phyloP scores from a whole-genome alignment of 2,797 vertebrate species.

The Helicolenus hilgendorfi region DNA sequence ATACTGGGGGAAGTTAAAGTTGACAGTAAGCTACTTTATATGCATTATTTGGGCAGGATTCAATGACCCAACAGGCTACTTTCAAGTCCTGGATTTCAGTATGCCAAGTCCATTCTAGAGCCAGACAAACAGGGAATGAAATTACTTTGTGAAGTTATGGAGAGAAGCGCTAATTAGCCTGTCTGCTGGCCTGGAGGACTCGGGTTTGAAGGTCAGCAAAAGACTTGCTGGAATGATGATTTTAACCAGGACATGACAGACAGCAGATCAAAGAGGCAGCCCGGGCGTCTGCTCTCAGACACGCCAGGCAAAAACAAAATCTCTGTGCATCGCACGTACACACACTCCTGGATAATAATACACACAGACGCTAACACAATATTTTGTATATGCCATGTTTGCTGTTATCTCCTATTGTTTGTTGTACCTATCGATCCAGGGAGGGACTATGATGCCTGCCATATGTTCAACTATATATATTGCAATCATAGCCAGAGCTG shows the following conservation, averaged over 20 bases:
- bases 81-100: conserved; percentile 48
- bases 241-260: conserved; percentile 54
- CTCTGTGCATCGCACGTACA: conserved; percentile 15
- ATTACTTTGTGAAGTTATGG: conserved; percentile 66
- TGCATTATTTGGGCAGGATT: conserved; percentile 44
- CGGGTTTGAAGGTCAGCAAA: conserved; percentile 76
- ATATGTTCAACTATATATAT: neutral
- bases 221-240: conserved; percentile 54
- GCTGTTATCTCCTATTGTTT: conserved; percentile 14
- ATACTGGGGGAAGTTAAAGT: conserved; percentile 7
- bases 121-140: conserved; percentile 64
- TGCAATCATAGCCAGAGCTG: neutral
- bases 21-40: conserved; percentile 42
- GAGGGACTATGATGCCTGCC: neutral
- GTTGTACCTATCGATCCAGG: neutral
- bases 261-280: conserved; percentile 56
- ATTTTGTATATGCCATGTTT: neutral
- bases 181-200: conserved; percentile 61
- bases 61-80: conserved; percentile 22
- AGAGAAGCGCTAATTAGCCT: conserved; percentile 69
- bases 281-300: conserved; percentile 13
- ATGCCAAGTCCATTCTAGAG: conserved; percentile 39
- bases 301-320: conserved; percentile 15
- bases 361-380: neutral
- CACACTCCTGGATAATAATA: neutral